These are phyloP conservation scores for Paramisgurnus dabryanus DNA, from an alignment of 2,113 vertebrate species.

Conservation along the genomic window DNA sequence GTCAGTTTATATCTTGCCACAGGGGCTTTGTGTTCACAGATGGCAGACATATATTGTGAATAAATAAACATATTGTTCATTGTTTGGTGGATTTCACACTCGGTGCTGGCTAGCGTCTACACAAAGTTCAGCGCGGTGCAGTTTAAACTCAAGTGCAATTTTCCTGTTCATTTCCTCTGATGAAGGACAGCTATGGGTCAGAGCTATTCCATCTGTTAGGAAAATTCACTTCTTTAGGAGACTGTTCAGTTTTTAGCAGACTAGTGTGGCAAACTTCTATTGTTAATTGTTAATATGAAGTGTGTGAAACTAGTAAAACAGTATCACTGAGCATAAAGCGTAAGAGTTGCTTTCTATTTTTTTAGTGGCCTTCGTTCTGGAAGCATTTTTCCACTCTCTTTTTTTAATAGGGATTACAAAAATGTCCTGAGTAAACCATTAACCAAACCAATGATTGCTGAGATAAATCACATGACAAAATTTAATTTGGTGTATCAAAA, in stretches of 20 bases:
- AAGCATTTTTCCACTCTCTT: too few species aligned
- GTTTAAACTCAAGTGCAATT: slow-evolving; percentile 30
- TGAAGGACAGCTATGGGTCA: slow-evolving; percentile 20
- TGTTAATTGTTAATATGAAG: too few species aligned
- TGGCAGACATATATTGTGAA: slow-evolving; percentile 66
- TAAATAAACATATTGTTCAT: slow-evolving; percentile 61
- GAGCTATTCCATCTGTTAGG: slow-evolving; percentile 34
- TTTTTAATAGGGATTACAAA: too few species aligned
- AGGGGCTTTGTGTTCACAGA: slow-evolving; percentile 57
- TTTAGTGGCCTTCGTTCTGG: too few species aligned
- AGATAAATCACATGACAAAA: too few species aligned
- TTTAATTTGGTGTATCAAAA: too few species aligned
- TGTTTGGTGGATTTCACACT: slow-evolving; percentile 55
- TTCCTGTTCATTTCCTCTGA: slow-evolving; percentile 36
- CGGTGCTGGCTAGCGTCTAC: slow-evolving; percentile 44
- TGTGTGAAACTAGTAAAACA: neutral
- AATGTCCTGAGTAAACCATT: too few species aligned
- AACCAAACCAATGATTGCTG: too few species aligned
- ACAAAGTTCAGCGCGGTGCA: slow-evolving; percentile 16
- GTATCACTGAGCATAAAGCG: neutral
- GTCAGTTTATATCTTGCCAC: slow-evolving; percentile 59
- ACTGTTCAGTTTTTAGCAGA: too few species aligned
- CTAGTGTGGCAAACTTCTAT: neutral
- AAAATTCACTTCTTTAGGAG: neutral
- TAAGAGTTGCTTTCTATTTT: too few species aligned